A percentile compares a stretch with the other conserved stretches of the same genome.
These are phyloP conservation scores for Petrocephalus zakoni DNA, from an alignment of 2,113 vertebrate genomes.

Conservation along the genomic window DNA sequence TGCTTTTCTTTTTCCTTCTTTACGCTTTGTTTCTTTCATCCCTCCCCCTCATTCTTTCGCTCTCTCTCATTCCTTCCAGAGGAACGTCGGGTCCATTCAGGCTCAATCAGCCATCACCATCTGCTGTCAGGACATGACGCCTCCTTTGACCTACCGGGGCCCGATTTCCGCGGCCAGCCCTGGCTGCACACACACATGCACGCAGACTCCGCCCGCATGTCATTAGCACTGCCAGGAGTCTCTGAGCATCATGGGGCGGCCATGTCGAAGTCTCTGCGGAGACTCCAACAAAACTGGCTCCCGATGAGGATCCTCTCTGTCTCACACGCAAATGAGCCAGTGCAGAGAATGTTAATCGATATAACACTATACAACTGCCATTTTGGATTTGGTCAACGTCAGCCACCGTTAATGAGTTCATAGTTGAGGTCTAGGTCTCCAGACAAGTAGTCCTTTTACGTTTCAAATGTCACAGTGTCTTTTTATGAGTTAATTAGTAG, in stretches of 20 bases:
- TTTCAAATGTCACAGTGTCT: not conserved
- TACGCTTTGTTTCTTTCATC: not conserved
- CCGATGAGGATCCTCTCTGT: conserved; percentile 2
- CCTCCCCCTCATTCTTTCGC: not conserved
- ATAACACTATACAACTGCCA: conserved; percentile 3
- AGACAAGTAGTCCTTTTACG: not conserved
- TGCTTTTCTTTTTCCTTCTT: conserved; percentile 6
- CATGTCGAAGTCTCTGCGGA: conserved; percentile 32
- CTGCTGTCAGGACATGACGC: conserved; percentile 62
- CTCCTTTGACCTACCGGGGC: conserved; percentile 63
- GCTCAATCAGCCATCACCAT: conserved; percentile 70
- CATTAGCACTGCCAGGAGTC: conserved; percentile 43
- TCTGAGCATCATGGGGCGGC: conserved; percentile 28
- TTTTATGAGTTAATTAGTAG: not conserved
- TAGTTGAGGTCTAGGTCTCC: not conserved
- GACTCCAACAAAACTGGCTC: conserved; percentile 4
- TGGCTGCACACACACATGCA: conserved; percentile 31
- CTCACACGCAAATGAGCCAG: not conserved
- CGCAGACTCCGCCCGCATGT: conserved; percentile 38
- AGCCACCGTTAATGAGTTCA: not conserved
- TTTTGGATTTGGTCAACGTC: conserved; percentile 5
- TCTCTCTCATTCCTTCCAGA: conserved; percentile 34
- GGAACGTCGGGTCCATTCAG: conserved; percentile 66
- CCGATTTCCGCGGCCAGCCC: conserved; percentile 53
- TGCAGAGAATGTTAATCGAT: conserved; percentile 8